Evolutionary conservation across 1,140 invertebrate genomes (phyloP), one percentile per base, ranked within the genome.

Genomic region (Choristoneura fumiferana): DNA sequence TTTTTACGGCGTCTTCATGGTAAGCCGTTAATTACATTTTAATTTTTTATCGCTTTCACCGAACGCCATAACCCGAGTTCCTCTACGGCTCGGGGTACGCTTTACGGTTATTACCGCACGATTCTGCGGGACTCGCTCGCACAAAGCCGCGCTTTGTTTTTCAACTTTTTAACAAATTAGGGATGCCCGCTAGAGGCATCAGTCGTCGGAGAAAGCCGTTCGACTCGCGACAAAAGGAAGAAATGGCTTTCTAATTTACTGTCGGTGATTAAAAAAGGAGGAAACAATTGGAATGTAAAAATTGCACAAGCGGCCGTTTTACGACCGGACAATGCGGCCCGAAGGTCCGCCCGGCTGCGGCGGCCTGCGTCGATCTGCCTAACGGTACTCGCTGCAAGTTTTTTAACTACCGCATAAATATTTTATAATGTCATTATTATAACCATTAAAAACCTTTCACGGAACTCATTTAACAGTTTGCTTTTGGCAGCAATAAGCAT

Each of bases 191-290:
- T 34, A 58, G 61, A 67, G 64, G 70, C 67, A 59, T 64, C 68
- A 64, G 53, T 43, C 65, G 61, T 52, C 65, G 61, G 66, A 62
- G 78, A 82, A 76, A 81, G 76, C 72, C n/a, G n/a, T n/a, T n/a
- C n/a, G 52, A 62, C 52, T 62, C 65, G 67, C 65, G 62, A 70
- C 69, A 67, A 68, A 64, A 64, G 59, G 54, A 65, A 60, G 35
- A 53, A 57, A 64, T 35, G 53, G 74, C 80, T 84, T 84, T 84
- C 81, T 83, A 81, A 76, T 78, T 82, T 82, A 84, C 78, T 78
- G 69, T 55, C 66, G 49, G 33, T 55, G 36, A 63, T 71, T 62
- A 63, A 70, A 67, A 73, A 68, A 63, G 60, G 63, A 65, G 57
- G 34, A 49, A 63, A 73, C 69, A 67, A 67, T 65, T 33, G 60